Percentiles rank a stretch among this genome's conserved stretches.
phyloP scores from a whole-genome alignment of 2,888 invertebrate genomes.

The Plagodis pulveraria region DNA sequence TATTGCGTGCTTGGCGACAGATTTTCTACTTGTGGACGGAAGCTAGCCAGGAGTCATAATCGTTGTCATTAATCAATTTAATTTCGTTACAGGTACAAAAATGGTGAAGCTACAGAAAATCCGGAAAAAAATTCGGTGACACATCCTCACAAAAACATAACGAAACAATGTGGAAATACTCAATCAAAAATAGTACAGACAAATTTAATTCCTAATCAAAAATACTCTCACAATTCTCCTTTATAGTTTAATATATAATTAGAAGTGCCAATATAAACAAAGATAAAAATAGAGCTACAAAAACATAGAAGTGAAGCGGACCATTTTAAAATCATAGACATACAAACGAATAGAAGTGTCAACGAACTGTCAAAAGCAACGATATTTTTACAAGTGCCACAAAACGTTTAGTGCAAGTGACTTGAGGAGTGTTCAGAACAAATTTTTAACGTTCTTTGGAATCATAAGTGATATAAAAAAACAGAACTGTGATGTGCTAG shows the following conservation, averaged over 20 bases:
- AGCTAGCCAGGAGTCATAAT: no score
- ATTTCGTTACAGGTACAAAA: slow-evolving; percentile 57
- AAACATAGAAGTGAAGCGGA: slow-evolving; percentile 7
- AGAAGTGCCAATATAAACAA: slow-evolving; percentile 20
- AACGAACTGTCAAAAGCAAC: slow-evolving; percentile 17
- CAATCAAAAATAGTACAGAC: slow-evolving; percentile 52
- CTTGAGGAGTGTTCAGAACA: no score
- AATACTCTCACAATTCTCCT: slow-evolving; percentile 61
- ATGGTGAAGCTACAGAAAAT: slow-evolving; percentile 69
- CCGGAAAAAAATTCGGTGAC: slow-evolving; percentile 68
- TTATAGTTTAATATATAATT: slow-evolving; percentile 35
- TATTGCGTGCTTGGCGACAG: no score
- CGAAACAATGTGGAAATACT: slow-evolving; percentile 41
- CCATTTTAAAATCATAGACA: slow-evolving; percentile 8
- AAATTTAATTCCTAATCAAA: slow-evolving; percentile 46
- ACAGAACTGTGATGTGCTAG: slow-evolving; percentile 43
- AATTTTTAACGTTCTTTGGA: no score
- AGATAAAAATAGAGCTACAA: slow-evolving; percentile 10
- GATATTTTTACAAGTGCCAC: slow-evolving; percentile 18
- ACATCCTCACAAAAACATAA: slow-evolving; percentile 36
- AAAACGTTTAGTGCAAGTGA: not conserved
- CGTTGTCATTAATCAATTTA: not conserved
- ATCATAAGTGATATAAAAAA: slow-evolving; percentile 3
- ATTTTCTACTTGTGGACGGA: no score
- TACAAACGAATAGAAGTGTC: slow-evolving; percentile 23